Conservation (phyloP, 2,888 invertebrate genomes). For the Pediacus dermestoides region DNA sequence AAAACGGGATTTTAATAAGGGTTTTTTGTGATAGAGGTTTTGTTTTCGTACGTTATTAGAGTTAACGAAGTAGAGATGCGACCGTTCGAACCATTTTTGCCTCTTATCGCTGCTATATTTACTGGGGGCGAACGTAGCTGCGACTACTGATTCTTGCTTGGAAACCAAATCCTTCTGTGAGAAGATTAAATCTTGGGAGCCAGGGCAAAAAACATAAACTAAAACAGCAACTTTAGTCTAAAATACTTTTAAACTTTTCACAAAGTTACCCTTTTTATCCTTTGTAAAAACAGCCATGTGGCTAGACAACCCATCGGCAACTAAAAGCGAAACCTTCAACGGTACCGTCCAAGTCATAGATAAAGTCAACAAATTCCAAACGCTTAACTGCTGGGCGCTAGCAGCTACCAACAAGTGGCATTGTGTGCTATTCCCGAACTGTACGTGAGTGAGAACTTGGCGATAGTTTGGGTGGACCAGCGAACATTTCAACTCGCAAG, state of each 20-base stretch:
- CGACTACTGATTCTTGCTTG: conserved; percentile 46
- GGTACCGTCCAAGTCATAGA: conserved; percentile 66
- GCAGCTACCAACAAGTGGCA: conserved; percentile 58
- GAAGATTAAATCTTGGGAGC: conserved; percentile 55
- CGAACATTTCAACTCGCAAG: conserved; percentile 57
- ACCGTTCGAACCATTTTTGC: conserved; percentile 58
- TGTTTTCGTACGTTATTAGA: conserved; percentile 53
- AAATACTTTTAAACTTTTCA: conserved; percentile 1
- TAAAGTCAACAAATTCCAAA: conserved; percentile 72
- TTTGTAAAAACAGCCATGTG: conserved; percentile 67
- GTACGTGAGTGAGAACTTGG: conserved; percentile 48
- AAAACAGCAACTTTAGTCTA: conserved; percentile 27
- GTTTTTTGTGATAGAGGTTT: not conserved
- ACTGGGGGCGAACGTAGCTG: conserved; percentile 59
- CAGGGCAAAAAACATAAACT: conserved; percentile 65
- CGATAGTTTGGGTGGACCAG: conserved; percentile 49
- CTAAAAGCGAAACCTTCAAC: conserved; percentile 50
- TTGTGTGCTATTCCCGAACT: conserved; percentile 58
- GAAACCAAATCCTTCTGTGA: conserved; percentile 51
- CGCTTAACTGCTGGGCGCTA: conserved; percentile 58
- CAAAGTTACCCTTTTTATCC: conserved; percentile 60
- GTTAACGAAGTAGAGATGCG: conserved; percentile 61
- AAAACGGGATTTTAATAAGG: conserved; percentile 11
- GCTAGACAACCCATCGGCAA: conserved; percentile 61
- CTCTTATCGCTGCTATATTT: conserved; percentile 48